A percentile compares a stretch with the other conserved stretches of the same genome.
Evolutionary conservation across 2,888 invertebrate species (phyloP).

Genomic region (Chrysolina americana): DNA sequence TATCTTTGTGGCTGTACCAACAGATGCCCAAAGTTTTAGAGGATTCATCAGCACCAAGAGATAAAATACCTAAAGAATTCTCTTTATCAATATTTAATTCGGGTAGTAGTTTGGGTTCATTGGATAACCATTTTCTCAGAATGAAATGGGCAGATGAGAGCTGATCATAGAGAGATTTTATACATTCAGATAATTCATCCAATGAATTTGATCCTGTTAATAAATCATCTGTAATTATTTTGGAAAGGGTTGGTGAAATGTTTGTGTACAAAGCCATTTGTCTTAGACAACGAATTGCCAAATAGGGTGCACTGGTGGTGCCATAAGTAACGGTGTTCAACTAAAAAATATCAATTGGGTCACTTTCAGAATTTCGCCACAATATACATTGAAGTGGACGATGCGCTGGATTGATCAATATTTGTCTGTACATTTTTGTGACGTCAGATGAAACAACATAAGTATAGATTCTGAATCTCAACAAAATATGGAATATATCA

Average conservation of each 20-base stretch:
- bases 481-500: conserved; percentile 21
- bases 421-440: conserved; percentile 2
- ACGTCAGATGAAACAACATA: conserved; percentile 15
- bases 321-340: background rate
- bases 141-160: background rate
- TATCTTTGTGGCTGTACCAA: background rate
- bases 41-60: background rate
- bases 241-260: background rate
- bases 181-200: background rate
- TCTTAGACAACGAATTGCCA: background rate
- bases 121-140: background rate
- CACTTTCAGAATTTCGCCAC: conserved; percentile 15
- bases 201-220: background rate
- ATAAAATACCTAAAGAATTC: background rate
- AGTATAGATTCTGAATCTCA: conserved; percentile 4
- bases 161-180: background rate
- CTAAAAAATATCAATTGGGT: background rate
- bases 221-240: background rate
- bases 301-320: too few species aligned
- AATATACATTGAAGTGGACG: conserved; percentile 18
- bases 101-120: background rate
- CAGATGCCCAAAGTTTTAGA: conserved; percentile 1
- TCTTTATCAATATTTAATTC: background rate
- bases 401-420: background rate
- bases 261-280: background rate